These are phyloP conservation scores for Tetramorium simillimum DNA, from an alignment of 1,140 invertebrate genomes.

Conservation along the genomic window DNA sequence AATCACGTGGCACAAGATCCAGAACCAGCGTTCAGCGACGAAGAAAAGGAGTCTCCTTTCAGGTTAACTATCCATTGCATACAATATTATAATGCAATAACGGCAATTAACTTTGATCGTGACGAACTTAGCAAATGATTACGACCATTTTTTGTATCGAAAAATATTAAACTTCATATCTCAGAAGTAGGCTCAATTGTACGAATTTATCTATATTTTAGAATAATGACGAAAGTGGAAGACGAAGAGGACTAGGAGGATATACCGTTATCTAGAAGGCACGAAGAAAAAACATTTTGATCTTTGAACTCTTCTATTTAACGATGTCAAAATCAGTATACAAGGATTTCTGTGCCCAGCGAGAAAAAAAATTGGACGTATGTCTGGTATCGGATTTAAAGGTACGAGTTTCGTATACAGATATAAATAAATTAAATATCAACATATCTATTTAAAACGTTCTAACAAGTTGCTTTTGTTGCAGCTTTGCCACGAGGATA, in stretches of 20 bases:
- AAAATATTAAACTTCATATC: not conserved
- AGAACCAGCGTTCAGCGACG: conserved; percentile 93
- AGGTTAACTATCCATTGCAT: conserved; percentile 72
- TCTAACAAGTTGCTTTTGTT: conserved; percentile 66
- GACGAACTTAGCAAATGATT: not conserved
- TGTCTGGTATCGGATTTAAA: conserved; percentile 93
- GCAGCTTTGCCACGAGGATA: conserved; percentile 93
- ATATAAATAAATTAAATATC: not conserved
- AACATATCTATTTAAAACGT: not conserved
- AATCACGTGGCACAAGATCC: conserved; percentile 86
- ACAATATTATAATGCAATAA: not conserved
- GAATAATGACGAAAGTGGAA: conserved; percentile 84
- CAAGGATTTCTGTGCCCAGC: conserved; percentile 93
- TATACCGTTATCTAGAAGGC: conserved; percentile 90
- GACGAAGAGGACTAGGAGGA: conserved; percentile 96
- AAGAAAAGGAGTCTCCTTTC: conserved; percentile 89
- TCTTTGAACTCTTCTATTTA: conserved; percentile 69
- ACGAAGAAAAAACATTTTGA: not conserved
- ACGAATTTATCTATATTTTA: conserved; percentile 57
- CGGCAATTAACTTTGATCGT: not conserved
- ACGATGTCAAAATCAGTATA: conserved; percentile 93
- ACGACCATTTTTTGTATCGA: not conserved
- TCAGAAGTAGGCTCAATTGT: not conserved
- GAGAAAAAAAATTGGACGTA: conserved; percentile 92
- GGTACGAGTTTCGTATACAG: conserved; percentile 80